These are phyloP conservation scores for Larimichthys polyactis DNA, from an alignment of 2,113 vertebrate species.

Conservation along the genomic window DNA sequence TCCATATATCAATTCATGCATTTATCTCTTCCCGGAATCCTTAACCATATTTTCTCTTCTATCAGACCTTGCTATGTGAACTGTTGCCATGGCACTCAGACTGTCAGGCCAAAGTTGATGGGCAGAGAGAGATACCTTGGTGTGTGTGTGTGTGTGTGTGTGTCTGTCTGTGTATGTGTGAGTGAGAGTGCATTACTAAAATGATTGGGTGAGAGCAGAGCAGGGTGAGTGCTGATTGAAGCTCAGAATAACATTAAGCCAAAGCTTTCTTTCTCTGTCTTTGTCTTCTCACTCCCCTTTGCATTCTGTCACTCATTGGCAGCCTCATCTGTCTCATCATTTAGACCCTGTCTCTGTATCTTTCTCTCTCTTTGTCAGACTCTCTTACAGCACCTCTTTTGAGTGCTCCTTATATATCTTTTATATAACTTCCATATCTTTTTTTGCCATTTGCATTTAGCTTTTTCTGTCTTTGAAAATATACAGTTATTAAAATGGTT, in stretches of 20 bases:
- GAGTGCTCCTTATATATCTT: background rate
- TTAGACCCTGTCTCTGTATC: constrained; percentile 38
- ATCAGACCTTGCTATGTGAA: constrained; percentile 34
- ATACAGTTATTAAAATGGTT: background rate
- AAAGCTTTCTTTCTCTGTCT: constrained; percentile 62
- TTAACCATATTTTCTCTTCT: background rate
- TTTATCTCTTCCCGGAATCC: constrained; percentile 30
- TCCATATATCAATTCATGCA: constrained; percentile 12
- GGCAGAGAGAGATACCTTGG: constrained; percentile 57
- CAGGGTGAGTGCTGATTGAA: constrained; percentile 65
- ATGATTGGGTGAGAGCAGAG: constrained; percentile 61
- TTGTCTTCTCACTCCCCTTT: constrained; percentile 40
- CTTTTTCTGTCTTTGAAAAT: background rate
- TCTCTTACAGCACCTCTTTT: background rate
- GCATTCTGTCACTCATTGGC: constrained; percentile 61
- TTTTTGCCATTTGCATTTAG: background rate
- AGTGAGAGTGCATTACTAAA: constrained; percentile 29
- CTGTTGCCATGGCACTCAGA: constrained; percentile 61
- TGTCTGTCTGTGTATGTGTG: constrained; percentile 9
- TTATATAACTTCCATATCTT: background rate
- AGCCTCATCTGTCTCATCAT: constrained; percentile 60
- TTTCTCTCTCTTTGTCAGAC: constrained; percentile 26
- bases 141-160: constrained; percentile 1
- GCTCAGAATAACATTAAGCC: constrained; percentile 68
- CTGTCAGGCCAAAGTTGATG: constrained; percentile 67